These are phyloP conservation scores for Drosophila yooni DNA, from an alignment of 2,888 invertebrate genomes.

Conservation along the genomic window DNA sequence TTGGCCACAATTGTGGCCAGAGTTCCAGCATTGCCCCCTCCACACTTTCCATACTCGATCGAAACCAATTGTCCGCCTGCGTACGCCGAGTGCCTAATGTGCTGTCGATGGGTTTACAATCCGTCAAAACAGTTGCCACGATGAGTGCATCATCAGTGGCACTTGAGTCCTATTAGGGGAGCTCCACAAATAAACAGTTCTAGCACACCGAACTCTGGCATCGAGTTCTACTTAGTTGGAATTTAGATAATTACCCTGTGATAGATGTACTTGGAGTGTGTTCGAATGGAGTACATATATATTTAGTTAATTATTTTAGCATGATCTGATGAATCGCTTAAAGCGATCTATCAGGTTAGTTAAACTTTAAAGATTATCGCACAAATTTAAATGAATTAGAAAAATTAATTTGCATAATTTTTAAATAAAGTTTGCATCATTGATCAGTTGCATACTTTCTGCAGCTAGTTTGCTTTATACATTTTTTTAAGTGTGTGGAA, in stretches of 20 bases:
- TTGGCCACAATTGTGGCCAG: conserved; percentile 72
- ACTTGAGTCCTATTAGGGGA: conserved; percentile 45
- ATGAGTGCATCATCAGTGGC: conserved; percentile 62
- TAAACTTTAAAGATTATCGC: not conserved
- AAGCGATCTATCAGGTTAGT: not conserved
- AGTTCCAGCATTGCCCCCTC: not conserved
- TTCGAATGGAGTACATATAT: not conserved
- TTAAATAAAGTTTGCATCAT: not conserved
- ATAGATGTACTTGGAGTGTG: conserved; percentile 1
- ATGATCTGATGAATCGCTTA: not conserved
- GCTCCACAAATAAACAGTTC: conserved; percentile 53
- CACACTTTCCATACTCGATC: conserved; percentile 14
- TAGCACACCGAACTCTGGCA: conserved; percentile 4
- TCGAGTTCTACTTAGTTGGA: conserved; percentile 26
- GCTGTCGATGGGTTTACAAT: conserved; percentile 78
- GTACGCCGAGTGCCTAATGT: conserved; percentile 66
- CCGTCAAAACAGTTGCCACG: conserved; percentile 74
- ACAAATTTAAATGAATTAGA: not conserved
- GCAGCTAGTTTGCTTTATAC: not conserved
- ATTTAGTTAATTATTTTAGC: not conserved
- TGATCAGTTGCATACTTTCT: not conserved
- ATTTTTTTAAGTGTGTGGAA: not conserved
- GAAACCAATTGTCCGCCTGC: conserved; percentile 64
- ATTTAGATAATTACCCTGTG: conserved; percentile 44
- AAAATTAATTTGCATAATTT: not conserved